Conservation (phyloP, 2,888 invertebrate species). For the Leptopilina myrica region DNA sequence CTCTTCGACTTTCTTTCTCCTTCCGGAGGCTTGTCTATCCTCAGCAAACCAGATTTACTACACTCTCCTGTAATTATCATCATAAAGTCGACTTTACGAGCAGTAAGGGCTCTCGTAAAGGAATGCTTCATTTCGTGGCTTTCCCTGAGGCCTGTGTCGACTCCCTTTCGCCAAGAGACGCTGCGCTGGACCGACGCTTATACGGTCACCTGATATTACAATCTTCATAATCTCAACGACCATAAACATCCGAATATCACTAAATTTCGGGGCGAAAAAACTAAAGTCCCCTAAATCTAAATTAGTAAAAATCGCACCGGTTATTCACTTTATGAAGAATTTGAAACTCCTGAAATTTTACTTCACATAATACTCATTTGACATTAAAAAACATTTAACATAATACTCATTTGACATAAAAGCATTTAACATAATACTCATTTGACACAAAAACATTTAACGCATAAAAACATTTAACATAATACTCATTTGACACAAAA, state of each 20-base stretch:
- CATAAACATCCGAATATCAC: not conserved
- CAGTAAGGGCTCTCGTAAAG: conserved; percentile 77
- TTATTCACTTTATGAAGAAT: too few relatives aligned
- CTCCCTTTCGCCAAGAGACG: conserved; percentile 22
- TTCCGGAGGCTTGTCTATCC: conserved; percentile 48
- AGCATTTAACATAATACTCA: too few relatives aligned
- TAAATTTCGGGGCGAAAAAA: not conserved
- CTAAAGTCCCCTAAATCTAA: too few relatives aligned
- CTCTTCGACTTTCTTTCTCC: conserved; percentile 40
- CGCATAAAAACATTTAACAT: too few relatives aligned
- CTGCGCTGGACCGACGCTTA: conserved; percentile 28
- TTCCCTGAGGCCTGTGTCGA: conserved; percentile 41
- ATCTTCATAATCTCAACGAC: not conserved
- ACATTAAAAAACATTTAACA: too few relatives aligned
- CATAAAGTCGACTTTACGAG: conserved; percentile 77
- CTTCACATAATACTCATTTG: too few relatives aligned
- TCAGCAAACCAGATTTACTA: conserved; percentile 74
- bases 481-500: too few relatives aligned
- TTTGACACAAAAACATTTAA: too few relatives aligned
- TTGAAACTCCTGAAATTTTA: too few relatives aligned
- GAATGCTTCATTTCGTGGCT: conserved; percentile 75
- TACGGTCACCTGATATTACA: not conserved
- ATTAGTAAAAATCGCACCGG: too few relatives aligned
- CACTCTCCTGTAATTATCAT: conserved; percentile 76
- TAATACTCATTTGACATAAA: too few relatives aligned